Percentiles rank a stretch among this genome's conserved stretches.
phyloP scores from a whole-genome alignment of 2,888 invertebrate species.

The Drosophila fulvimacula region DNA sequence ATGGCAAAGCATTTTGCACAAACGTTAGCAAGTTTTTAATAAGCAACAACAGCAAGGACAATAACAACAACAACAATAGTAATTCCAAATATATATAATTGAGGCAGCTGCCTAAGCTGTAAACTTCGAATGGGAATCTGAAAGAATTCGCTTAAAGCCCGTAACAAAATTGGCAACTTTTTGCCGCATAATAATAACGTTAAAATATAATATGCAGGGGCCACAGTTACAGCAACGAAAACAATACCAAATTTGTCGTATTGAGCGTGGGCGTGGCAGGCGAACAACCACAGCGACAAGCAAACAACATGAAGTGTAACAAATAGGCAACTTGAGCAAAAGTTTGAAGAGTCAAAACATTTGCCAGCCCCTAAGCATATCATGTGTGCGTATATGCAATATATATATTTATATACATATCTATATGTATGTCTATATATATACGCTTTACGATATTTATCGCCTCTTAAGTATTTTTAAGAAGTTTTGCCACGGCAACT shows the following conservation, averaged over 20 bases:
- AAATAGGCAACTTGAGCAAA: conserved; percentile 72
- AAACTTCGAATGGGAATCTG: conserved; percentile 29
- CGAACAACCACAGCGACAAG: conserved; percentile 17
- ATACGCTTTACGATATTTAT: conserved; percentile 69
- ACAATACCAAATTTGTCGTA: conserved; percentile 43
- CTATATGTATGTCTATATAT: conserved; percentile 29
- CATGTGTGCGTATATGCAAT: conserved; percentile 33
- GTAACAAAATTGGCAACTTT: conserved; percentile 27
- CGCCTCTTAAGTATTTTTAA: conserved; percentile 79
- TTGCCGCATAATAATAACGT: conserved; percentile 73
- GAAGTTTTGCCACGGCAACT: conserved; percentile 71
- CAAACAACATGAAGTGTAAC: conserved; percentile 45
- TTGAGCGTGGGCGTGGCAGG: conserved; percentile 21
- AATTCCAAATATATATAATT: conserved; percentile 51
- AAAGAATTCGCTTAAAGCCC: conserved; percentile 46
- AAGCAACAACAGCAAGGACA: conserved; percentile 49
- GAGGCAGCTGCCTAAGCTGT: conserved; percentile 48
- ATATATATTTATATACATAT: conserved; percentile 8
- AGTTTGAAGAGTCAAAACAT: conserved; percentile 70
- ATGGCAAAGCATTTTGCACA: conserved; percentile 54
- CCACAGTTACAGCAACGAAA: conserved; percentile 28
- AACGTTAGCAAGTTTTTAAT: conserved; percentile 70
- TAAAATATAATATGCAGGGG: conserved; percentile 68
- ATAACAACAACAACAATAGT: conserved; percentile 5
- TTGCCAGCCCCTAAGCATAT: conserved; percentile 32